Evolutionary conservation across 2,888 invertebrate genomes (phyloP).

Genomic region (Spisula subtruncata): DNA sequence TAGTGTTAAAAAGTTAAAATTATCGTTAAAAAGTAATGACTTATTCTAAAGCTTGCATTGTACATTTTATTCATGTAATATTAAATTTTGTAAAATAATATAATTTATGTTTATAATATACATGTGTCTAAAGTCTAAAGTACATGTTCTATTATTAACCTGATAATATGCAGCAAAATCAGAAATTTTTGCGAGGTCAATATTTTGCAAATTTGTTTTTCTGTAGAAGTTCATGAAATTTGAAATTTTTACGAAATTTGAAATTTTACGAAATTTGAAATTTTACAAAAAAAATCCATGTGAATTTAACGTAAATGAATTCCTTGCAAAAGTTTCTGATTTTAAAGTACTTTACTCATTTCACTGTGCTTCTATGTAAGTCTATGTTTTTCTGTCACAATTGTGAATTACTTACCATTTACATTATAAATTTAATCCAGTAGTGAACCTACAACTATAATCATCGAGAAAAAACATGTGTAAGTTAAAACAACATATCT

Average conservation of each 20-base stretch:
- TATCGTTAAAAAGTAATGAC: too few relatives aligned
- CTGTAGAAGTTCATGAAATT: too few relatives aligned
- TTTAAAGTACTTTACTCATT: neutral
- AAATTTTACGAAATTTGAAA: too few relatives aligned
- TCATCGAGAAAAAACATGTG: conserved; percentile 11
- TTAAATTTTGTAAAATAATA: neutral
- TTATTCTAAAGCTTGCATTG: neutral
- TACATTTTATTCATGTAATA: neutral
- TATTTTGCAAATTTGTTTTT: too few relatives aligned
- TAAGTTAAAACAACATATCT: conserved; percentile 20
- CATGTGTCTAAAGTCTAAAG: neutral
- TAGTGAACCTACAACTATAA: neutral
- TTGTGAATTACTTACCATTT: conserved; percentile 5
- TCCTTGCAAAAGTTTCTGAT: too few relatives aligned
- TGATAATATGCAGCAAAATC: too few relatives aligned
- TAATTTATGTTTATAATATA: neutral
- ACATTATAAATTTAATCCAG: neutral
- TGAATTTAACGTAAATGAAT: too few relatives aligned
- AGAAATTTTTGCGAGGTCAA: neutral
- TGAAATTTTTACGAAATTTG: too few relatives aligned
- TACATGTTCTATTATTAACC: neutral
- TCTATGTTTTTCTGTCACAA: neutral
- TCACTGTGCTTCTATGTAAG: neutral
- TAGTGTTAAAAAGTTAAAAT: too few relatives aligned
- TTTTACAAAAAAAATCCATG: too few relatives aligned